Percentiles rank a stretch among this genome's conserved stretches.
These are phyloP conservation scores for Phania funesta DNA, from an alignment of 2,888 invertebrate species.

Conservation along the genomic window DNA sequence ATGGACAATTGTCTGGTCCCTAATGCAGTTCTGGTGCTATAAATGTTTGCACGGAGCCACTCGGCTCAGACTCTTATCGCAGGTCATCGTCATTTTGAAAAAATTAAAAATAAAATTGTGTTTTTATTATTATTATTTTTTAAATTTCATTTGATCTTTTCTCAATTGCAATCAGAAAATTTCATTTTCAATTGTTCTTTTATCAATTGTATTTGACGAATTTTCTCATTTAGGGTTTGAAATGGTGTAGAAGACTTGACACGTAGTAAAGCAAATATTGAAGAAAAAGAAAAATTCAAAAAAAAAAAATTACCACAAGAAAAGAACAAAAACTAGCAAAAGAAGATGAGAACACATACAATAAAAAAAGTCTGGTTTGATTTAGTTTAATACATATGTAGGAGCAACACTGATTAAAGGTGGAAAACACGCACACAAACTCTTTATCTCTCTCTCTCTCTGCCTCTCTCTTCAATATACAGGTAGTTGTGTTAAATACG, in stretches of 20 bases:
- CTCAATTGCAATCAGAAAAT: too few relatives aligned
- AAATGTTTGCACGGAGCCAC: too few relatives aligned
- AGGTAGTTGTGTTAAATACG: background rate
- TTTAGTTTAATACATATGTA: constrained; percentile 54
- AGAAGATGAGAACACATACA: constrained; percentile 6
- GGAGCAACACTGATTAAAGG: constrained; percentile 16
- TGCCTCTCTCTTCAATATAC: background rate
- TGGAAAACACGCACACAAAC: background rate
- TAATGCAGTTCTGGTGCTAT: too few relatives aligned
- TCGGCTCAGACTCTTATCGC: too few relatives aligned
- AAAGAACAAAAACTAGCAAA: constrained; percentile 21
- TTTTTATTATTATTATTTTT: too few relatives aligned
- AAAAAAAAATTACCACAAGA: background rate
- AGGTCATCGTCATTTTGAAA: too few relatives aligned
- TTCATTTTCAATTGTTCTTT: too few relatives aligned
- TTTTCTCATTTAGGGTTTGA: too few relatives aligned
- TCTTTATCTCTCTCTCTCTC: background rate
- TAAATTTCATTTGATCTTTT: too few relatives aligned
- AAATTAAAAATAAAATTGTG: too few relatives aligned
- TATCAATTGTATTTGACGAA: too few relatives aligned
- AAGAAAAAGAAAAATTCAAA: background rate
- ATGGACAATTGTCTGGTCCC: too few relatives aligned
- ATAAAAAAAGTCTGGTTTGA: constrained; percentile 49
- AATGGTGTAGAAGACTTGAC: background rate
- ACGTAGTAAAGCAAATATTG: background rate